Conservation (phyloP, 2,888 invertebrate genomes). For the Schizaphis graminum region DNA sequence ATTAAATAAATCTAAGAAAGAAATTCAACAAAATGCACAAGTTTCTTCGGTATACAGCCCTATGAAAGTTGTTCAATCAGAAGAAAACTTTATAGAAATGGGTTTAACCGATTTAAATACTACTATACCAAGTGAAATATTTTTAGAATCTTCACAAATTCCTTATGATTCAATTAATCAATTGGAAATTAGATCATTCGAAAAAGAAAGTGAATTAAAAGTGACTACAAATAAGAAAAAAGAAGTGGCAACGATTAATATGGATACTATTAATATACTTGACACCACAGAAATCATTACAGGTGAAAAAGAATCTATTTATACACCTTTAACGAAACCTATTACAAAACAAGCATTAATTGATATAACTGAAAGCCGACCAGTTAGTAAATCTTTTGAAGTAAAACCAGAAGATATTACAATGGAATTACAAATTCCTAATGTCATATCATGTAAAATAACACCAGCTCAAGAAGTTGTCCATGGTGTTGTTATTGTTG, state of each 20-base stretch:
- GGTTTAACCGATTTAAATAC: slow-evolving; percentile 68
- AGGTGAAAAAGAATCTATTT: slow-evolving; percentile 73
- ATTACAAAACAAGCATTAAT: slow-evolving; percentile 71
- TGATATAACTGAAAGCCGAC: slow-evolving; percentile 70
- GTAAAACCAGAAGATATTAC: slow-evolving; percentile 70
- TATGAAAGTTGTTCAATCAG: slow-evolving; percentile 67
- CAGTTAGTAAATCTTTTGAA: slow-evolving; percentile 72
- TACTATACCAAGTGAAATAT: slow-evolving; percentile 36
- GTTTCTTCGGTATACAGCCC: slow-evolving; percentile 40
- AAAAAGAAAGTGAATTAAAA: slow-evolving; percentile 73
- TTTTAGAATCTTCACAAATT: slow-evolving; percentile 46
- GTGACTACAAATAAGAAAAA: slow-evolving; percentile 69
- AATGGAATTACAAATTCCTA: slow-evolving; percentile 69
- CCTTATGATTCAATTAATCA: slow-evolving; percentile 59
- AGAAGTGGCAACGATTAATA: slow-evolving; percentile 71
- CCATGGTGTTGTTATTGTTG: slow-evolving; percentile 70
- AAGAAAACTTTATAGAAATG: slow-evolving; percentile 73
- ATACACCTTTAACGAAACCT: slow-evolving; percentile 69
- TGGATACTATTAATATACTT: slow-evolving; percentile 65
- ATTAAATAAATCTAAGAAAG: slow-evolving; percentile 68
- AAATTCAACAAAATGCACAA: slow-evolving; percentile 24
- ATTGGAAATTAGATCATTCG: slow-evolving; percentile 70
- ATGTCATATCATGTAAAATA: slow-evolving; percentile 70
- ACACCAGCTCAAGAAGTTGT: slow-evolving; percentile 68
- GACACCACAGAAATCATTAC: slow-evolving; percentile 72